These are phyloP conservation scores for Nibea coibor DNA, from an alignment of 2,113 vertebrate species.

Conservation along the genomic window DNA sequence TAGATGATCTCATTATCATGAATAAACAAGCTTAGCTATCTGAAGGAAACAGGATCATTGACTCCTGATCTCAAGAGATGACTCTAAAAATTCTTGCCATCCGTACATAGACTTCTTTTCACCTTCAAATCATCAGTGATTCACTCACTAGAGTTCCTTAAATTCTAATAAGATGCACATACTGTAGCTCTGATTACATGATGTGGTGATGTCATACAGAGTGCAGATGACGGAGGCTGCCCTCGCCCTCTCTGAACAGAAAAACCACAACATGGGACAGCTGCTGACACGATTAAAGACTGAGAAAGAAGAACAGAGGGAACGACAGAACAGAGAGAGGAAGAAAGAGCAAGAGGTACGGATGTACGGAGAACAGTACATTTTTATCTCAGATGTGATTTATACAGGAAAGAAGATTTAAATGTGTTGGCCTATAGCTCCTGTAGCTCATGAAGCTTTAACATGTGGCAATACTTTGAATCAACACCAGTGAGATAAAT, in stretches of 20 bases:
- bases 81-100: too few species aligned
- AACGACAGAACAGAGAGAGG: slow-evolving; percentile 82
- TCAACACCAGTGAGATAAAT: not conserved
- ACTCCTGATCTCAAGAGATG: too few species aligned
- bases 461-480: not conserved
- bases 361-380: not conserved
- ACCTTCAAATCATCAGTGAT: not conserved
- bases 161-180: not conserved
- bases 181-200: not conserved
- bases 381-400: not conserved
- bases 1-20: too few species aligned
- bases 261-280: slow-evolving; percentile 85
- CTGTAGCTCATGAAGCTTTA: not conserved
- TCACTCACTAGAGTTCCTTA: not conserved
- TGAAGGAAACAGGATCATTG: too few species aligned
- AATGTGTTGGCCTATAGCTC: too few species aligned
- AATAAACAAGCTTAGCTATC: too few species aligned
- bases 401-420: not conserved
- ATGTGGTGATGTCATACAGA: slow-evolving; percentile 73
- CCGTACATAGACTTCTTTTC: not conserved
- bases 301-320: slow-evolving; percentile 82
- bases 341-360: slow-evolving; percentile 89
- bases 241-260: slow-evolving; percentile 91
- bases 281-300: slow-evolving; percentile 81
- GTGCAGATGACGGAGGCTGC: slow-evolving; percentile 95